Evolutionary conservation across 2,113 vertebrate species (phyloP), one percentile per base, ranked within the genome.

Genomic region (Psittacus erithacus): DNA sequence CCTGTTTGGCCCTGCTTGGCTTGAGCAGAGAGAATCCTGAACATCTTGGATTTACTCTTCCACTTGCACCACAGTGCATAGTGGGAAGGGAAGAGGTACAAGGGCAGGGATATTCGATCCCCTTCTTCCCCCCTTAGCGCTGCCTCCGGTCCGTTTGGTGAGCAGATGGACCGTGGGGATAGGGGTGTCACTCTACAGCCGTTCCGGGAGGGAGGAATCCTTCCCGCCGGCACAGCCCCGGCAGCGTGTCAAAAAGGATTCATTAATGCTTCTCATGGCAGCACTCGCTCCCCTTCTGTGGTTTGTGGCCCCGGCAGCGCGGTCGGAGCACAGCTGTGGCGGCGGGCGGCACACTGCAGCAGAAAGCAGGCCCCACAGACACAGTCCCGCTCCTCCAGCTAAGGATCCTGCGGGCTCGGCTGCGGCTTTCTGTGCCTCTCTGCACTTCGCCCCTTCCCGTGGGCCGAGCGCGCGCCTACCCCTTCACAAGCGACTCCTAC

Each of bases 371-470:
- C 41, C 74, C 3, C 5, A 20, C 28, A 39, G 47, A n/a, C 11
- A 46, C 0, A 0, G 18, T 64, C 9, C 35, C 44, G 35, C 0
- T 0, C 73, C 25, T 28, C 33, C 53, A 33, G 38, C 1, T 0
- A 11, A 6, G 39, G 62, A 31, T 49, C 53, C 50, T 4, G 1
- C 0, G 5, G 13, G 23, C 5, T 44, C 70, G 20, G 41, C 24
- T 5, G 9, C 0, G 0, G 73, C 63, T 85, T 35, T 71, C 41
- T n/a, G 39, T 10, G 28, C 69, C 8, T 19, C 8, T 19, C 44
- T 65, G 64, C 44, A 27, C 68, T 43, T 64, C 0, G 0, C 8
- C 55, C 27, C 55, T 27, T 57, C 67, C 11, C 38, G 20, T 17
- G 18, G n/a, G 38, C 39, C 9, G 25, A 52, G 41, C 8, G 5